Evolutionary conservation across 2,113 vertebrate species (phyloP), one percentile per base, ranked within the genome.

Genomic region (Lamprologus sp.): DNA sequence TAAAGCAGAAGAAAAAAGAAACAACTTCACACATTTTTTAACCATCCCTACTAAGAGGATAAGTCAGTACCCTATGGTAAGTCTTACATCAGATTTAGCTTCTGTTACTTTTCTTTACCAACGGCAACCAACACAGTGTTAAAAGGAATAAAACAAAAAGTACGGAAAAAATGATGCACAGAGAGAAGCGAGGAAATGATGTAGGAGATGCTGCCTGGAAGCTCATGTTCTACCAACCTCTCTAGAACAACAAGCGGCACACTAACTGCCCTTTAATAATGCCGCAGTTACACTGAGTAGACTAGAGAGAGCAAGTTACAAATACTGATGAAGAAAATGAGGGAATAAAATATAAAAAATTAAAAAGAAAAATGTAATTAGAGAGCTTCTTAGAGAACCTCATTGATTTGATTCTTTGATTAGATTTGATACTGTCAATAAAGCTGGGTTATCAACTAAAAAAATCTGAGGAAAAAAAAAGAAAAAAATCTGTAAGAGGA

Each of bases 81-180:
- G 84, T 92, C 60, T 93, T 93, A 82, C 94, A 92, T 95, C 94
- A 94, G 87, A 63, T 87, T 55, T 70, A 81, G 85, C 81, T 82
- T 83, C 68, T 65, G 49, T 85, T 53, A 49, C 53, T 88, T 87
- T 88, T 87, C 7, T 40, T 90, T 89, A 82, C 90, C 60, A 88
- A 92, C 31, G 19, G 87, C 89, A 91, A 92, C 65, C 26, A 45
- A 87, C 9, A 53, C 47, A 2, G 10, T 19, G 3, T 49, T 75
- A n/a, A 75, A 60, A 83, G 79, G 55, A 45, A 28, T 21, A 58
- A 45, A 82, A 49, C 17, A 42, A 14, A 47, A 47, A 7, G 40
- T 47, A 75, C 7, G 2, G 23, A 58, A 33, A 88, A 65, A 88
- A 90, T 26, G 37, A 81, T 81, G 77, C 45, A 89, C 40, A 31